Base-by-base conservation (phyloP, 2,113 vertebrate genomes). In the Atlantisia rogersi region DNA sequence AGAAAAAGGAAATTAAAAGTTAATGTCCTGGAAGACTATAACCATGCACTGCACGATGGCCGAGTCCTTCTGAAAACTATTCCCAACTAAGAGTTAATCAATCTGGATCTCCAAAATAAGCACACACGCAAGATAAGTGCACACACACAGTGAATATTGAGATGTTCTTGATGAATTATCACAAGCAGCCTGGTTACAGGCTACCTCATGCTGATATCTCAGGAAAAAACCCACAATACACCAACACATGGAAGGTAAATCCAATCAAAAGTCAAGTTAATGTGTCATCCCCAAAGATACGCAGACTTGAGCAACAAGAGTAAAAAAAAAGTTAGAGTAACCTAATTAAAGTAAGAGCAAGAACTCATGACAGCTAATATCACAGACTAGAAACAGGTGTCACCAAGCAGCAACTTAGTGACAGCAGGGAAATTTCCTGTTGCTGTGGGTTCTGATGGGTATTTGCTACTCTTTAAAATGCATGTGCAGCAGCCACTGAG, bases 331-430 rank as follows among this genome's bases (percentile, higher is more conserved):
- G 87, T 76, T 55, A 75, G 26, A 74, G 64, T 14, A 92, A 76
- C 44, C n/a, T 59, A 86, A 93, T 89, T 32, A 59, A 84, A 94
- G 12, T 2, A 74, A 60, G 10, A 94, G n/a, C 32, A 62, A 67
- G 40, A 81, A 75, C 65, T 50, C 64, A 53, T 20, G 21, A 78
- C 73, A 87, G 48, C 16, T 55, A 78, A n/a, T 55, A 52, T 39
- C 65, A 55, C 35, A 86, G 59, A 26, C 53, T 26, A 76, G 59
- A 91, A 93, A 94, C 48, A 92, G 84, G 64, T 75, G 62, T 78
- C 79, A 78, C 62, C 42, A 64, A 39, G 19, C 48, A 84, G 73
- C 60, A 90, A 80, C 26, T 9, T 46, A 55, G 17, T 3, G 26
- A 76, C 64, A 92, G 42, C 32, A 78, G 10, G 3, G 28, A 94